These are phyloP conservation scores for Pseudopipra pipra DNA, from an alignment of 2,113 vertebrate genomes.

Conservation along the genomic window DNA sequence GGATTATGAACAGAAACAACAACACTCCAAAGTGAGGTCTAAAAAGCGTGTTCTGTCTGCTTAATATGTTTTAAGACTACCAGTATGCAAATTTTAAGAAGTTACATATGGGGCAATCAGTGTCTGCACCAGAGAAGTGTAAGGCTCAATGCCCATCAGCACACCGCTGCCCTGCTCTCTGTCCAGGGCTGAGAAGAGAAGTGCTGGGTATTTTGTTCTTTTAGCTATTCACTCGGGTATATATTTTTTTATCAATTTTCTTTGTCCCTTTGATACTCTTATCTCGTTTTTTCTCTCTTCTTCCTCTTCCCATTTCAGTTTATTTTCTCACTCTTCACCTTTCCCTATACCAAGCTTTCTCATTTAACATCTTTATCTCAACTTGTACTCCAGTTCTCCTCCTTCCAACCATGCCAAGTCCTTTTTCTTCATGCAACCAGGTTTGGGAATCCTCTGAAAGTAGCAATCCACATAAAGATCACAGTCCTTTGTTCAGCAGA, in stretches of 20 bases:
- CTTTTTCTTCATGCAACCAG: neutral
- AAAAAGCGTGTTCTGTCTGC: neutral
- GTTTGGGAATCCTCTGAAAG: neutral
- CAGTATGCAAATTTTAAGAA: neutral
- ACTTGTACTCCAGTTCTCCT: neutral
- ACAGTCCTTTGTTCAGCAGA: neutral
- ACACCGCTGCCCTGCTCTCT: neutral
- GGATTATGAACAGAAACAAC: neutral
- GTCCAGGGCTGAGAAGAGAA: neutral
- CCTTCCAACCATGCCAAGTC: neutral
- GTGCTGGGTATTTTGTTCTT: neutral
- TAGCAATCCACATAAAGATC: fast-evolving
- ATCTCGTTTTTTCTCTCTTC: neutral
- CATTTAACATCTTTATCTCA: neutral
- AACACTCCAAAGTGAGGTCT: neutral
- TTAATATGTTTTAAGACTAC: neutral
- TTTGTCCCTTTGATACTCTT: neutral
- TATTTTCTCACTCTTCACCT: neutral
- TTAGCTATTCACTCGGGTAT: neutral
- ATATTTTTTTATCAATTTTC: neutral
- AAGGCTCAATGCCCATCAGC: neutral
- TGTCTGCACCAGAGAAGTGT: neutral
- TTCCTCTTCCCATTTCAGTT: neutral
- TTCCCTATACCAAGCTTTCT: neutral
- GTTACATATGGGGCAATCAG: fast-evolving